Conservation (phyloP, 2,113 vertebrate genomes). For the Crotophaga sulcirostris region DNA sequence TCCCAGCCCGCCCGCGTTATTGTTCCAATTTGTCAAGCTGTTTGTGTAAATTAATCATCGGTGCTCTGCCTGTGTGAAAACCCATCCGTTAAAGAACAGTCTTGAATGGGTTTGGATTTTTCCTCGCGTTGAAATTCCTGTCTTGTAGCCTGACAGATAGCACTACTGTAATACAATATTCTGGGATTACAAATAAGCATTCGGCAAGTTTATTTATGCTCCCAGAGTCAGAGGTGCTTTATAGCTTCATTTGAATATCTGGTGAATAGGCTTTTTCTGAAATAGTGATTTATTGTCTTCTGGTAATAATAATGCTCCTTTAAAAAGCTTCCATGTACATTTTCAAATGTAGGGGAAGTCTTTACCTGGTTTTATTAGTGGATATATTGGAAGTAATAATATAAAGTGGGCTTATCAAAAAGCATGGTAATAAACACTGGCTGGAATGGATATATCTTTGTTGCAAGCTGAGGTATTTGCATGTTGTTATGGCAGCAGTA, state of each 20-base stretch:
- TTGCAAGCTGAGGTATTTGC: background rate
- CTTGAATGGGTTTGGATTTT: background rate
- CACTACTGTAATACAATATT: slow-evolving; percentile 42
- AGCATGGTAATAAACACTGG: background rate
- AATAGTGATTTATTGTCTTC: background rate
- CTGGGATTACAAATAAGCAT: slow-evolving; percentile 18
- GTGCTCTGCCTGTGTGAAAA: background rate
- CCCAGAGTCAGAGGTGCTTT: background rate
- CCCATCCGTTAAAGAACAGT: background rate
- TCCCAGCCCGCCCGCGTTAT: background rate
- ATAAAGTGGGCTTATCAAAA: background rate
- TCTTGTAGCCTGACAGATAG: background rate
- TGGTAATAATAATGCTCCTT: background rate
- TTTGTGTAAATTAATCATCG: background rate
- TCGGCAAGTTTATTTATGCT: slow-evolving; percentile 46
- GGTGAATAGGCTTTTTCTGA: background rate
- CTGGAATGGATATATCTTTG: background rate
- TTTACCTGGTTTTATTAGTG: background rate
- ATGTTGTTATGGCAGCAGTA: slow-evolving; percentile 40
- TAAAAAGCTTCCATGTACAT: rapidly evolving
- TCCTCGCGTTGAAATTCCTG: background rate
- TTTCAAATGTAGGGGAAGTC: background rate
- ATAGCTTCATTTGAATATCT: background rate
- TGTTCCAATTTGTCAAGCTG: rapidly evolving
- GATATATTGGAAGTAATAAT: background rate